Percentiles rank a stretch among this genome's conserved stretches.
These are phyloP conservation scores for Lophotriccus pileatus DNA, from an alignment of 2,797 vertebrate genomes.

Conservation along the genomic window DNA sequence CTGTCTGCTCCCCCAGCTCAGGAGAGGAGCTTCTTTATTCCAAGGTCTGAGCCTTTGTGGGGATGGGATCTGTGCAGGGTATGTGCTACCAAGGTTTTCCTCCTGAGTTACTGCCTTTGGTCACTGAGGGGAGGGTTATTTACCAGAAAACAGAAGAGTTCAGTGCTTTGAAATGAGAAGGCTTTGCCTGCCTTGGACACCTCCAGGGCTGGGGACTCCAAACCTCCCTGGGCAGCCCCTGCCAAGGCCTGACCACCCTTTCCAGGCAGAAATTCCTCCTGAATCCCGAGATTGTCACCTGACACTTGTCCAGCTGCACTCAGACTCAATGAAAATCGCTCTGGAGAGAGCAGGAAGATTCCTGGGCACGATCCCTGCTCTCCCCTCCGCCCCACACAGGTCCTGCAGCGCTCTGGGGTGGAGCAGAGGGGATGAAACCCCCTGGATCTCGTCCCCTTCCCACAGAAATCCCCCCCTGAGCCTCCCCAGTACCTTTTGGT, in stretches of 20 bases:
- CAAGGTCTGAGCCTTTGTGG: background rate
- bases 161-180: background rate
- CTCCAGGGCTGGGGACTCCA: too few species aligned
- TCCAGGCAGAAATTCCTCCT: rapidly evolving
- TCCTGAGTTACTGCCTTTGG: background rate
- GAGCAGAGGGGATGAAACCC: too few species aligned
- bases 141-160: background rate
- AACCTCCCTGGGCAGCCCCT: background rate
- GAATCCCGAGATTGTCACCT: background rate
- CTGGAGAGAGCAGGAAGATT: background rate
- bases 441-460: too few species aligned
- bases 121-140: background rate
- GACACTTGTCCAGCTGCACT: background rate
- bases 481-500: too few species aligned
- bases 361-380: background rate
- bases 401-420: too few species aligned
- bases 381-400: background rate
- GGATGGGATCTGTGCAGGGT: background rate
- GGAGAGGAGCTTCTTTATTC: background rate
- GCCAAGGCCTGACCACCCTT: background rate
- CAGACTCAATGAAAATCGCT: background rate
- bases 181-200: too few species aligned
- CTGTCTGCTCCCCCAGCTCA: background rate
- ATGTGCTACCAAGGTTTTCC: background rate
- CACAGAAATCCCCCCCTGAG: too few species aligned